A percentile compares a stretch with the other conserved stretches of the same genome.
These are phyloP conservation scores for Athene cunicularia DNA, from an alignment of 2,113 vertebrate species.

Conservation along the genomic window DNA sequence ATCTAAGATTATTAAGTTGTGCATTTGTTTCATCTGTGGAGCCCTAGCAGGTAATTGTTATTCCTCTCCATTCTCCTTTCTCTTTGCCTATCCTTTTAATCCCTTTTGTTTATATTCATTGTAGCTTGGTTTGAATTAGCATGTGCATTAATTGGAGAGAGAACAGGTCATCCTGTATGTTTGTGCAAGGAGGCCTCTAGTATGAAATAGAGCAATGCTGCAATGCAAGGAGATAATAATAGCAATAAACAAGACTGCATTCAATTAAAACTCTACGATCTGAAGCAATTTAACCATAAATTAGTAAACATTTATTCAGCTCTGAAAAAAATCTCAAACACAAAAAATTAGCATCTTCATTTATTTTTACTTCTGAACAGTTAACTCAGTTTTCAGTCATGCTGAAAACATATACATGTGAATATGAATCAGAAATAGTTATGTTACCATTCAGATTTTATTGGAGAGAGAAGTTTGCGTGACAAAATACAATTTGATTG, in stretches of 20 bases:
- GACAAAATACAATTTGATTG: constrained; percentile 50
- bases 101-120: background rate
- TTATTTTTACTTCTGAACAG: constrained; percentile 10
- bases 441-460: background rate
- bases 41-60: background rate
- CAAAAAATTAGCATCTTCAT: constrained; percentile 5
- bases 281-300: constrained; percentile 34
- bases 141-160: background rate
- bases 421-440: background rate
- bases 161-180: background rate
- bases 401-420: background rate
- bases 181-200: background rate
- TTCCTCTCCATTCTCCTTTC: background rate
- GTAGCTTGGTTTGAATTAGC: background rate
- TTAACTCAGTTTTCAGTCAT: background rate
- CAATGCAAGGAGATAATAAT: background rate
- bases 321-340: background rate
- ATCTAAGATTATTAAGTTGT: background rate
- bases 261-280: background rate
- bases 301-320: constrained; percentile 5
- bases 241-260: background rate
- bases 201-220: background rate
- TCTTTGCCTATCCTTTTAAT: background rate
- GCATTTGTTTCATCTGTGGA: background rate
- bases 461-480: constrained; percentile 25